Conservation (phyloP, 2,888 invertebrate genomes). For the Caenorhabditis afra region DNA sequence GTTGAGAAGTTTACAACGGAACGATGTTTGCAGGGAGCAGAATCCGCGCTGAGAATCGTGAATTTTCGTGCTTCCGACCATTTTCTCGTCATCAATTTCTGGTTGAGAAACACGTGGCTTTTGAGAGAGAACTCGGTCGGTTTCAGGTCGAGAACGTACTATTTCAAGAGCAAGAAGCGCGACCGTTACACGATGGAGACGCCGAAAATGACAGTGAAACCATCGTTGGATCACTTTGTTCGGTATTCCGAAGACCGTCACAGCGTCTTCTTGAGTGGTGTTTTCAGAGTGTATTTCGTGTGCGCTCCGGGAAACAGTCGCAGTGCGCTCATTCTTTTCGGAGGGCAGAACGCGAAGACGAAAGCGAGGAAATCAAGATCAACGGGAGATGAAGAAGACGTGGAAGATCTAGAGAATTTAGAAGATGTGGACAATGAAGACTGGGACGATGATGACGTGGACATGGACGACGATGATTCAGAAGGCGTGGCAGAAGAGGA, state of each 20-base stretch:
- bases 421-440: slow-evolving; percentile 2
- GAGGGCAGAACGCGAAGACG: slow-evolving; percentile 6
- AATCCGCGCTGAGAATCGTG: slow-evolving; percentile 23
- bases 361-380: background rate
- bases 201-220: background rate
- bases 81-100: slow-evolving; percentile 30
- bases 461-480: no score
- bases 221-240: slow-evolving; percentile 18
- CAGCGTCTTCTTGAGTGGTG: no score
- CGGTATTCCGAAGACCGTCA: slow-evolving; percentile 14
- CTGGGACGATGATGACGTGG: no score
- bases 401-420: background rate
- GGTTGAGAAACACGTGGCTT: background rate
- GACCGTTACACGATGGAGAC: background rate
- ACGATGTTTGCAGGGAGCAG: slow-evolving; percentile 22
- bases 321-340: slow-evolving; percentile 41
- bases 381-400: background rate
- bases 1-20: background rate
- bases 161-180: slow-evolving; percentile 19
- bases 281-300: slow-evolving; percentile 45
- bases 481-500: no score
- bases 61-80: background rate
- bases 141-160: slow-evolving; percentile 15
- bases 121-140: background rate
- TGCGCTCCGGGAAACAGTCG: slow-evolving; percentile 40